Base-by-base conservation (phyloP, 2,113 vertebrate genomes). In the Prolemur simus region DNA sequence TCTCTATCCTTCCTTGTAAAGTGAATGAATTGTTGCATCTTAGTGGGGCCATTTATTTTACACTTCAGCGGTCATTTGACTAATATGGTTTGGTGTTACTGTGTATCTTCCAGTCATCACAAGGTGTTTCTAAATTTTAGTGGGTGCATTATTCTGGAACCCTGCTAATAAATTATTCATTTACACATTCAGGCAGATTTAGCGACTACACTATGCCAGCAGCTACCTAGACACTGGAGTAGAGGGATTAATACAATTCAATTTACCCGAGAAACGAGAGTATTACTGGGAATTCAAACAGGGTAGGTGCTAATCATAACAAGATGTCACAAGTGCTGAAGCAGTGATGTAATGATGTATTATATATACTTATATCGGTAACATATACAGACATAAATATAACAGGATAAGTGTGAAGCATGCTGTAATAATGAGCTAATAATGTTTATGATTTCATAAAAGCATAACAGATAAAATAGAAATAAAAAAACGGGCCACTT, bases 211-310 rank as follows among this genome's bases (percentile, higher is more conserved):
- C 42, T 81, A 52, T 74, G 60, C 71, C 58, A 95, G 25, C 25
- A 84, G 34, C 58, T 92, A 69, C 58, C 74, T 83, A 84, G 63
- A 87, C 12, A 56, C 25, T 49, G 14, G 45, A 87, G 45, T 21
- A 76, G 29, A 64, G 25, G 32, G 29, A 96, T 68, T 92, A 90
- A 92, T 94, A 78, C 87, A 90, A 82, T 74, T 89, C 15, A 29
- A 42, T 83, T 69, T 90, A 74, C 42, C 15, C 58, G 18, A 93
- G 73, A 91, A 68, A 87, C 1, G 29, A 47, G 8, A 77, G 29
- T 85, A 21, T 90, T 77, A 90, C 74, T 81, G 42, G 23, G 52
- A 91, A 93, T 90, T 95, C n/a, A 84, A 92, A 56, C 4, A 60
- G 8, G n/a, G 47, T 63, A 80, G n/a, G 47, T 52, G 32, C 10